Percentiles rank a stretch among this genome's conserved stretches.
Conservation (phyloP, 2,888 invertebrate genomes). For the Acleris holmiana region DNA sequence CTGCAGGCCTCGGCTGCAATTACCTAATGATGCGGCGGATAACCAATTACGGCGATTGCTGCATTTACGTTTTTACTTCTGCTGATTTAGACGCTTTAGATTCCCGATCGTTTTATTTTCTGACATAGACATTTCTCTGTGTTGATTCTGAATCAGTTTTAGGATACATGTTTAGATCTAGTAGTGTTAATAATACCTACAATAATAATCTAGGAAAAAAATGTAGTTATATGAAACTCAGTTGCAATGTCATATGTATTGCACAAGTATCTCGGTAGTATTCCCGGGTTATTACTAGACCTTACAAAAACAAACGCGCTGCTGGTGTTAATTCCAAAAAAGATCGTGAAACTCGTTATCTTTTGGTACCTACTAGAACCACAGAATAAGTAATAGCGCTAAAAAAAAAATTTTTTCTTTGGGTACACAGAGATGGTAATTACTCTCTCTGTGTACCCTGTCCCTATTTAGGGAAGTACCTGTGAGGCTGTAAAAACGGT, state of each 20-base stretch:
- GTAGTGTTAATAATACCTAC: no score
- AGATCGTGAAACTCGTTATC: not conserved
- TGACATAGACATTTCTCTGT: not conserved
- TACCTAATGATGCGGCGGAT: conserved; percentile 78
- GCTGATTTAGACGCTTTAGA: conserved; percentile 58
- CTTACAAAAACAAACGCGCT: not conserved
- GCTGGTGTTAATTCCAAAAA: not conserved
- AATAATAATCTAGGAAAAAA: no score
- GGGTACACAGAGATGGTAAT: conserved; percentile 2
- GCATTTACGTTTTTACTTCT: conserved; percentile 73
- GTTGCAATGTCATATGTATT: no score
- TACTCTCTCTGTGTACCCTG: no score
- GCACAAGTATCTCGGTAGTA: no score
- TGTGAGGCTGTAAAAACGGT: conserved; percentile 9
- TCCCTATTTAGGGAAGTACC: conserved; percentile 9
- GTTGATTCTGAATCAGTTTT: no score
- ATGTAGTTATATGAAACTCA: no score
- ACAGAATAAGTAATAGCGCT: no score
- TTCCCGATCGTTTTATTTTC: conserved; percentile 49
- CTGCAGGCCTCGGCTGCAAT: conserved; percentile 68
- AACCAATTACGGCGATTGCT: conserved; percentile 73
- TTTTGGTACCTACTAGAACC: not conserved
- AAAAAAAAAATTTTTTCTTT: conserved; percentile 1
- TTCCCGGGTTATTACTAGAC: no score
- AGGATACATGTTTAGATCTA: no score